Base-by-base conservation (phyloP, 2,888 invertebrate species). In the Perdita meconis region DNA sequence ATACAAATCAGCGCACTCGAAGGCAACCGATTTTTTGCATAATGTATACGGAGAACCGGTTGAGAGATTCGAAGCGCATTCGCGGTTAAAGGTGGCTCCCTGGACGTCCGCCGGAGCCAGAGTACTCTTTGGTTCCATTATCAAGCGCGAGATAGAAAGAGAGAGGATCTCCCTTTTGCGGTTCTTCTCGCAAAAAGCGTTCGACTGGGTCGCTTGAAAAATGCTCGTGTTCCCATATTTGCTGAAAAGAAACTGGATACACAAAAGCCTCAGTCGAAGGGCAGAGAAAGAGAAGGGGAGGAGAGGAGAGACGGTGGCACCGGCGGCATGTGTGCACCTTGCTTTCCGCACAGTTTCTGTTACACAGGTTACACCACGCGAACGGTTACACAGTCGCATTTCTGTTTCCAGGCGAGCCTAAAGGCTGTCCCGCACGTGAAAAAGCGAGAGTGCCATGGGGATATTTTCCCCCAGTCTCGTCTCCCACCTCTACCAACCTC, bases 191-290 rank as follows among this genome's bases (percentile, higher is more conserved):
- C 38, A 65, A 50, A 64, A 64, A 76, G 26, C 40, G 12, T 50
- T 42, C 4, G 47, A 24, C 44, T 24, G 55, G 55, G 65, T 22
- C 50, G 64, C 16, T 53, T 51, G 42, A 64, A 74, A 74, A 77
- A 50, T 67, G 47, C n/a, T n/a, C 30, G 30, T 19, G 66, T 90
- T 89, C 88, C 88, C 89, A 89, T 88, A 89, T 89, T n/a, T 90
- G 82, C 82, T 90, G 89, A 90, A 90, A 90, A 90, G 89, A 88
- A 90, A 88, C 89, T 86, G 84, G 85, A 88, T 87, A 84, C 87
- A 86, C 86, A 87, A 87, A 78, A 83, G 82, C 42, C n/a, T 30
- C 19, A 34, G 47, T 44, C 26, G 44, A 47, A 42, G 26, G 56
- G 56, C 47, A 36, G 8, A 13, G 36, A 44, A 51, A 40, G n/a